phyloP scores from a whole-genome alignment of 2,113 vertebrate genomes.

The Abramis brama region DNA sequence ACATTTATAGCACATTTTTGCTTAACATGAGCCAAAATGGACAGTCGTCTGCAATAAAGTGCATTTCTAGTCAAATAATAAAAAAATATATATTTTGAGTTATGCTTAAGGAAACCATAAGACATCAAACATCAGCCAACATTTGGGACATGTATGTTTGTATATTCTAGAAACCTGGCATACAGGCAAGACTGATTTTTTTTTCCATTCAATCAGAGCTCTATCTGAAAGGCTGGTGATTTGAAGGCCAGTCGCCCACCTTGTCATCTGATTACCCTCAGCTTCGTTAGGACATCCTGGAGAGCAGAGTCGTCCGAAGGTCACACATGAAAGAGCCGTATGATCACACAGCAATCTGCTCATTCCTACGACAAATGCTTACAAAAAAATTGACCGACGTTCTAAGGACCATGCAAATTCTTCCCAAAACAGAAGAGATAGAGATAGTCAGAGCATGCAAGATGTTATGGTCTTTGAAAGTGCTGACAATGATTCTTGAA shows the following conservation, averaged over 20 bases:
- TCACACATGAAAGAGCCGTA: slow-evolving; percentile 66
- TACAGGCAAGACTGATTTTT: not conserved
- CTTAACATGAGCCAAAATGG: not conserved
- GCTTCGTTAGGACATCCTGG: slow-evolving; percentile 55
- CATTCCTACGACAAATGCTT: slow-evolving; percentile 59
- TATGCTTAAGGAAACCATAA: too few relatives aligned
- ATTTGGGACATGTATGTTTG: not conserved
- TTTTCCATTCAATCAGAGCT: not conserved
- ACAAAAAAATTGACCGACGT: slow-evolving; percentile 70
- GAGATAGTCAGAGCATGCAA: slow-evolving; percentile 46
- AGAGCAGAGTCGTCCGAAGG: slow-evolving; percentile 62
- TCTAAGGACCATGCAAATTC: slow-evolving; percentile 55
- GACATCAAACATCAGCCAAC: not conserved
- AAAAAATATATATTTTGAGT: too few relatives aligned
- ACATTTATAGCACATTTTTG: not conserved
- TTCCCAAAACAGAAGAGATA: slow-evolving; percentile 39
- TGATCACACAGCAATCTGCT: slow-evolving; percentile 57
- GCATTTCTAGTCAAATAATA: not conserved
- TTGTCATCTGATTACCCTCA: slow-evolving; percentile 61
- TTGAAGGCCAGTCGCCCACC: not conserved
- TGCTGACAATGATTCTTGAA: slow-evolving; percentile 56
- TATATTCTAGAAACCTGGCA: not conserved
- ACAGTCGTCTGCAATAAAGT: not conserved
- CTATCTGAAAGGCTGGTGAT: slow-evolving; percentile 3
- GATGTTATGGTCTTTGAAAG: slow-evolving; percentile 57